phyloP scores from a whole-genome alignment of 2,888 invertebrate genomes.

The Tipula vernalis region DNA sequence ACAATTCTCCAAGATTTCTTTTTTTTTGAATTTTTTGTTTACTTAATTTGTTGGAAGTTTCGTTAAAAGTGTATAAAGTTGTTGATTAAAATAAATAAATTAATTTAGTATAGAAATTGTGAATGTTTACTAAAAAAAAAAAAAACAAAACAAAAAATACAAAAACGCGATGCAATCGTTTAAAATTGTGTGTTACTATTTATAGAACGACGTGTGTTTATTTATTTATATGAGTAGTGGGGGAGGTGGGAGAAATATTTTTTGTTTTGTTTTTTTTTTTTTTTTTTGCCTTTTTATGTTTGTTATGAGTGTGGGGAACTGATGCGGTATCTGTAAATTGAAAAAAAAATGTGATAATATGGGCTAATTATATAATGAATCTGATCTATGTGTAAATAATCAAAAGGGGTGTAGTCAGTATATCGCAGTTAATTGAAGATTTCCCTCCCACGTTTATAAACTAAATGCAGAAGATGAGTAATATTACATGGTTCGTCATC shows the following conservation, averaged over 20 bases:
- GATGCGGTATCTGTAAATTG: not conserved
- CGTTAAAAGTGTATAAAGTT: not conserved
- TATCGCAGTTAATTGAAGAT: no score
- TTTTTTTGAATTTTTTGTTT: not conserved
- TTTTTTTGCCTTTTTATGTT: not conserved
- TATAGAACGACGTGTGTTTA: not conserved
- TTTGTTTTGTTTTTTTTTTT: not conserved
- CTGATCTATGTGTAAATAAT: not conserved
- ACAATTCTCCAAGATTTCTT: not conserved
- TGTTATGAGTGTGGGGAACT: not conserved
- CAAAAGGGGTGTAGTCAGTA: no score
- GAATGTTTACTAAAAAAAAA: not conserved
- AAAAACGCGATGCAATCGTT: not conserved
- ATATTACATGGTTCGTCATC: no score
- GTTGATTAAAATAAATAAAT: not conserved
- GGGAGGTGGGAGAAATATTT: not conserved
- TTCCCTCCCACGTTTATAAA: no score
- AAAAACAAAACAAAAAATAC: not conserved
- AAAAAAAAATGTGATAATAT: not conserved
- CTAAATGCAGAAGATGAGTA: no score
- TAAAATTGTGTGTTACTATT: not conserved
- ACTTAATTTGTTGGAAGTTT: not conserved
- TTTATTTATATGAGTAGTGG: not conserved
- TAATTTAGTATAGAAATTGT: not conserved
- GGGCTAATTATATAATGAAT: not conserved